Conservation (phyloP, 2,888 invertebrate species). For the Chrysomela aeneicollis region DNA sequence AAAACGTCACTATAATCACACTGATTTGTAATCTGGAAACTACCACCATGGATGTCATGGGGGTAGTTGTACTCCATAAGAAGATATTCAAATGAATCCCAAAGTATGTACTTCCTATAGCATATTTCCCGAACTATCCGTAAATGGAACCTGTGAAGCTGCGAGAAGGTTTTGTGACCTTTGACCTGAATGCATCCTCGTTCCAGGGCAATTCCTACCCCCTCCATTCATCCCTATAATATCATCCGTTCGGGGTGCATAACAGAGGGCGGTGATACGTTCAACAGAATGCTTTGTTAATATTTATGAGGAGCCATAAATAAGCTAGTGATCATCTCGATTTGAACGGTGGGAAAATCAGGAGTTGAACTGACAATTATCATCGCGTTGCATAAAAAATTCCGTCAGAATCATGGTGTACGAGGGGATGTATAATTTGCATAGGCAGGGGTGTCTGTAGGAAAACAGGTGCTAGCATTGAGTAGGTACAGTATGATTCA, state of each 20-base stretch:
- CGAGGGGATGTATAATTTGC: not conserved
- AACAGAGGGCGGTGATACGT: not conserved
- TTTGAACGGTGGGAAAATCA: not conserved
- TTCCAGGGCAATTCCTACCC: constrained; percentile 24
- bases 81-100: not conserved
- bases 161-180: constrained; percentile 29
- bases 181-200: constrained; percentile 33
- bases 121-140: constrained; percentile 9
- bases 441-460: not conserved
- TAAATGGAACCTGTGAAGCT: too few relatives aligned
- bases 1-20: too few relatives aligned
- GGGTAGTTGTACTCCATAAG: too few relatives aligned
- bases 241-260: constrained; percentile 7
- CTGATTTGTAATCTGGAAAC: too few relatives aligned
- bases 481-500: not conserved
- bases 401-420: not conserved
- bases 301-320: constrained; percentile 19
- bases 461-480: not conserved
- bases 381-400: not conserved
- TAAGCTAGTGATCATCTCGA: constrained; percentile 4
- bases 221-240: constrained; percentile 14
- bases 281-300: constrained; percentile 15
- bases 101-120: not conserved
- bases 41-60: too few relatives aligned
- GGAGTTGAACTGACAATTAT: not conserved